Conservation (phyloP, 1,140 invertebrate species). For the Monochamus saltuarius region DNA sequence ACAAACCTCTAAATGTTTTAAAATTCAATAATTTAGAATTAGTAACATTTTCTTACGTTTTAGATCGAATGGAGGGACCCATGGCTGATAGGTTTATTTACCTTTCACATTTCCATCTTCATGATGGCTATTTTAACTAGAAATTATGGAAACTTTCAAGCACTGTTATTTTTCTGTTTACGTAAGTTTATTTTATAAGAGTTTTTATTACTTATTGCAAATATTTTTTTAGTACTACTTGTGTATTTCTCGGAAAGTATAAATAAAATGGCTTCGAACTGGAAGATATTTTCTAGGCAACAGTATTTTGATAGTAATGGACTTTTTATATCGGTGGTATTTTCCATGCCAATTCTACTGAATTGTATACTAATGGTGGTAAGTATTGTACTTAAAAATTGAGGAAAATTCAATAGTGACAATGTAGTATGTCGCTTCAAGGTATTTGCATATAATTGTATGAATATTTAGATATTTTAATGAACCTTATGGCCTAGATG, state of each 20-base stretch:
- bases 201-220: too few species aligned
- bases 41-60: conserved; percentile 47
- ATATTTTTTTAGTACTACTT: conserved; percentile 69
- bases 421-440: too few species aligned
- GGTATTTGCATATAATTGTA: conserved; percentile 4
- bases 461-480: neutral
- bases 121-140: conserved; percentile 76
- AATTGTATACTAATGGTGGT: conserved; percentile 94
- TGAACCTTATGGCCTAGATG: neutral
- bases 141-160: conserved; percentile 85
- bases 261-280: conserved; percentile 84
- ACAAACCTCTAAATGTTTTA: neutral
- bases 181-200: conserved; percentile 70
- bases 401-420: too few species aligned
- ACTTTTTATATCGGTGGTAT: conserved; percentile 88
- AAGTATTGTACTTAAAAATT: conserved; percentile 54
- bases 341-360: conserved; percentile 84
- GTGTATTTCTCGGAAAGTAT: conserved; percentile 88
- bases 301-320: conserved; percentile 93
- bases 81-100: conserved; percentile 74
- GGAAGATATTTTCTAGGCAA: conserved; percentile 82
- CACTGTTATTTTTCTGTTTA: conserved; percentile 75
- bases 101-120: conserved; percentile 75
- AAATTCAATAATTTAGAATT: conserved; percentile 8
- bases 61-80: conserved; percentile 89